Percentiles rank a stretch among this genome's conserved stretches.
Conservation (phyloP, 2,888 invertebrate genomes). For the Drosophila borborema region DNA sequence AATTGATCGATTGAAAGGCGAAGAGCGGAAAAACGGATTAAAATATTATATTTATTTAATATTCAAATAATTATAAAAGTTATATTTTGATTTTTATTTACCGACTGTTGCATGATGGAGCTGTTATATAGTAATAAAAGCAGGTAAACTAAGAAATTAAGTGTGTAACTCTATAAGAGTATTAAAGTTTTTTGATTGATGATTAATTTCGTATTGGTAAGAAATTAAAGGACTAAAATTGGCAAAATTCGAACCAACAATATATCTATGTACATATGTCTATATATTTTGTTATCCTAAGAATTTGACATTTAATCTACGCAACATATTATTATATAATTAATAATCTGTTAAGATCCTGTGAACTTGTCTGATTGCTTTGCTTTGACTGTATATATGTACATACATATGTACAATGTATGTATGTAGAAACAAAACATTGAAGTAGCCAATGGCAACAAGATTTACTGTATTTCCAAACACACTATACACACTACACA, state of each 20-base stretch:
- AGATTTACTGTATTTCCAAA: constrained; percentile 50
- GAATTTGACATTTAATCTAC: too few relatives aligned
- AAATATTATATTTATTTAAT: neutral
- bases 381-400: neutral
- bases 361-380: neutral
- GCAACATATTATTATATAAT: too few relatives aligned
- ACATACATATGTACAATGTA: too few relatives aligned
- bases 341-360: neutral
- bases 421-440: constrained; percentile 34
- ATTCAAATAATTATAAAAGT: neutral
- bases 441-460: constrained; percentile 65
- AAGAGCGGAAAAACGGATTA: too few relatives aligned
- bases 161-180: neutral
- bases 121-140: neutral
- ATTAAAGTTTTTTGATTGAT: too few relatives aligned
- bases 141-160: neutral
- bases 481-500: constrained; percentile 12
- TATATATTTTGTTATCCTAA: too few relatives aligned
- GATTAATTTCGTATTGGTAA: neutral
- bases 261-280: too few relatives aligned
- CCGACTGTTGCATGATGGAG: neutral
- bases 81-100: neutral
- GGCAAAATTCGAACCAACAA: too few relatives aligned
- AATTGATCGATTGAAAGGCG: neutral
- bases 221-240: neutral